phyloP scores from a whole-genome alignment of 2,888 invertebrate genomes.

The Frankliniella fusca region DNA sequence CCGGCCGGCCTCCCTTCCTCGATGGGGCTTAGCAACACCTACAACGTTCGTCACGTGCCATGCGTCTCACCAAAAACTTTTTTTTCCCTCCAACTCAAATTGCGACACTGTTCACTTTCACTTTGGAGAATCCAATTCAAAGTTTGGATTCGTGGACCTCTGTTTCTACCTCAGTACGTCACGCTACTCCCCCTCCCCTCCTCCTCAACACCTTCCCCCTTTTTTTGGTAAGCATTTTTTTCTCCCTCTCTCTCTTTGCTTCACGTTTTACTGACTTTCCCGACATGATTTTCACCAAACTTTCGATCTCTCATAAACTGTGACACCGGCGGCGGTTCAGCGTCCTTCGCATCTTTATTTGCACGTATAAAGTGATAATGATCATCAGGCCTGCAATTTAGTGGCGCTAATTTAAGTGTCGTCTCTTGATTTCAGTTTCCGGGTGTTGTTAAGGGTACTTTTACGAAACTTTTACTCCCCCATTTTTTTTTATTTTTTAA shows the following conservation, averaged over 20 bases:
- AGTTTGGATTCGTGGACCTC: not conserved
- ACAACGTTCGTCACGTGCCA: not conserved
- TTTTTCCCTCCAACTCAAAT: not conserved
- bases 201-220: not conserved
- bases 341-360: not conserved
- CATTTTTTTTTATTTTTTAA: too few species aligned
- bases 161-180: not conserved
- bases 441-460: too few species aligned
- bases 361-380: too few species aligned
- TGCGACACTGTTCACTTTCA: slow-evolving; percentile 1
- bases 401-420: too few species aligned
- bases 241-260: not conserved
- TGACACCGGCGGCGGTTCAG: not conserved
- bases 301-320: not conserved
- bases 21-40: not conserved
- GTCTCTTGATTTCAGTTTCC: too few species aligned
- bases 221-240: not conserved
- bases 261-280: not conserved
- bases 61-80: not conserved
- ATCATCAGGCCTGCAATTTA: too few species aligned
- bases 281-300: not conserved
- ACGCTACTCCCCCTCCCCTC: not conserved
- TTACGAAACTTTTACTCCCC: too few species aligned
- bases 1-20: not conserved
- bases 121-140: not conserved